Evolutionary conservation across 2,797 vertebrate genomes (phyloP).

Genomic region (Pangasius larnaudii): DNA sequence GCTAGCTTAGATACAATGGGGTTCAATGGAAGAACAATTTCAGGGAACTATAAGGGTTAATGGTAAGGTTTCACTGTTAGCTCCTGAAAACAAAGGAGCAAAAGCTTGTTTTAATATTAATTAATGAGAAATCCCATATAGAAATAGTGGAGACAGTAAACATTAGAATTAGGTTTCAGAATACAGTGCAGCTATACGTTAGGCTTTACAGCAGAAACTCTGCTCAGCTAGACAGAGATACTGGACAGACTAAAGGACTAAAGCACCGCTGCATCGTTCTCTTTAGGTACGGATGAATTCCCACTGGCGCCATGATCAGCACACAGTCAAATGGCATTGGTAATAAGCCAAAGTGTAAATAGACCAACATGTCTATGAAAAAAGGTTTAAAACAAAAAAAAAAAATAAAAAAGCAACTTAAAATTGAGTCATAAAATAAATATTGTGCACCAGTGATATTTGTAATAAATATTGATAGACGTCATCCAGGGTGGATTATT

Average conservation of each 20-base stretch:
- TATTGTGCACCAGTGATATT: background rate
- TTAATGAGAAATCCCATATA: too few species aligned
- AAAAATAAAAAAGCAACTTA: background rate
- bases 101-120: background rate
- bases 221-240: background rate
- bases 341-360: background rate
- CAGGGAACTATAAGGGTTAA: background rate
- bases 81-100: background rate
- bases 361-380: background rate
- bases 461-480: background rate
- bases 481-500: background rate
- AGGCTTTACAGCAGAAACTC: background rate
- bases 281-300: background rate
- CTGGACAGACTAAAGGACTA: background rate
- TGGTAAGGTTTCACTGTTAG: background rate
- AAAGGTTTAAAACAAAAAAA: background rate
- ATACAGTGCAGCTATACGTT: background rate
- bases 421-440: background rate
- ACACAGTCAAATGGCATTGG: background rate
- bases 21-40: background rate
- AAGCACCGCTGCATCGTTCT: background rate
- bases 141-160: background rate
- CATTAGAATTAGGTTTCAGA: background rate
- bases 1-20: background rate
- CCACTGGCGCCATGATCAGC: background rate